Evolutionary conservation across 2,113 vertebrate species (phyloP), one percentile per base, ranked within the genome.

Genomic region (Hirundichthys speculiger): DNA sequence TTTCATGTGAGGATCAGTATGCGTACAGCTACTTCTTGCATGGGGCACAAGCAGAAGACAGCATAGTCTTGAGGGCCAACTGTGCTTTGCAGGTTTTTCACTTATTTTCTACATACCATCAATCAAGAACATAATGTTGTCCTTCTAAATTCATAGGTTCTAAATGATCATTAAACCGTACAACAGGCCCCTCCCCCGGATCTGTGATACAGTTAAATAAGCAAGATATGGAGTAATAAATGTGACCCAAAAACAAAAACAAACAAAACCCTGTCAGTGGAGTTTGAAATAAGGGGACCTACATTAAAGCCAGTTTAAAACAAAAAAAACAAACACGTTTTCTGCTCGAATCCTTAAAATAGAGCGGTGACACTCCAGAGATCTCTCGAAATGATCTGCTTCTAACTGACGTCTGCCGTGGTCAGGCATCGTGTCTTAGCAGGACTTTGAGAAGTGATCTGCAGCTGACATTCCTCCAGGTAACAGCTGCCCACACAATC

Each of bases 401-500:
- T 54, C 60, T 16, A 53, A 66, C 48, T 55, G 55, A 51, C 14
- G 30, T 63, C 49, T 53, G 64, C 41, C 18, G 20, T 22, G 30
- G 46, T 30, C 15, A 13, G n/a, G 20, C 49, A 57, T 16, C 67
- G 46, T 43, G 39, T 60, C 38, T 51, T 48, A 67, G 27, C 53
- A 21, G 27, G 24, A 41, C 45, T 60, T 70, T 64, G 64, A 64
- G 68, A 58, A 71, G 45, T 73, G 48, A 76, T 65, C 63, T 55
- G 41, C 22, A 30, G 49, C 16, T 18, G 64, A 64, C 51, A 45
- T 69, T 59, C 63, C 60, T 69, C 54, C 41, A 76, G 57, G 53
- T 76, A 73, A 63, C 74, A 76, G 73, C 48, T 77, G 58, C 58
- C 58, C 56, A 21, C 69, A 49, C 14, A 50, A 53, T 76, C 41